These are phyloP conservation scores for Sinelater perroti DNA, from an alignment of 2,888 invertebrate species.

Conservation along the genomic window DNA sequence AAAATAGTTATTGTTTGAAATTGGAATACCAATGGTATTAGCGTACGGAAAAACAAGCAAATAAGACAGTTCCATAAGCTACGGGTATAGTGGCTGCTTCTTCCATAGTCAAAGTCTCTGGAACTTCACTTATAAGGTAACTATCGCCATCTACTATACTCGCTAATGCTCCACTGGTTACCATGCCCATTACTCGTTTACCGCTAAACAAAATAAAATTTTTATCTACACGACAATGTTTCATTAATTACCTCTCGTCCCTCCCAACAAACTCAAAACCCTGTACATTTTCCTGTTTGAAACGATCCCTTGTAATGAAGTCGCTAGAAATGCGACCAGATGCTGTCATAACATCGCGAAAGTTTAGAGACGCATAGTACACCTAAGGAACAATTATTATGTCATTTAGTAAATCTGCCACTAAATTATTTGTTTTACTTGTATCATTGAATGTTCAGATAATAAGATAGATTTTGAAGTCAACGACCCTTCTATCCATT, in stretches of 20 bases:
- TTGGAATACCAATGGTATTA: too few relatives aligned
- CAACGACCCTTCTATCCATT: constrained; percentile 80
- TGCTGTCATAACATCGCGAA: constrained; percentile 94
- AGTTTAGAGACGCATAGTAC: constrained; percentile 85
- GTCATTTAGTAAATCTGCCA: too few relatives aligned
- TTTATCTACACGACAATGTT: not conserved
- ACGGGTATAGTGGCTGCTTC: constrained; percentile 70
- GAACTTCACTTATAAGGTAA: constrained; percentile 62
- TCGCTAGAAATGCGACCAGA: constrained; percentile 85
- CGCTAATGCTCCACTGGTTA: constrained; percentile 64
- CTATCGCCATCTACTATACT: constrained; percentile 63
- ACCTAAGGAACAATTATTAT: constrained; percentile 65
- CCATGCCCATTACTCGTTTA: constrained; percentile 60
- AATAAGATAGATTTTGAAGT: constrained; percentile 35
- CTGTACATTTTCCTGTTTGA: constrained; percentile 63
- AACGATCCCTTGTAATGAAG: constrained; percentile 72
- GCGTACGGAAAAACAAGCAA: too few relatives aligned
- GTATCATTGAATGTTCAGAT: constrained; percentile 39
- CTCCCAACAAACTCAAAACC: constrained; percentile 76
- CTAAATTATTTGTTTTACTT: too few relatives aligned
- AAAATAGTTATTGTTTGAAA: constrained; percentile 67
- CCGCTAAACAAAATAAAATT: constrained; percentile 52
- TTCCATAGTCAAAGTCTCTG: constrained; percentile 65
- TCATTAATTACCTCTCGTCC: constrained; percentile 43
- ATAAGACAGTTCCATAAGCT: constrained; percentile 64